A percentile compares a stretch with the other conserved stretches of the same genome.
Evolutionary conservation across 1,140 invertebrate genomes (phyloP).

Genomic region (Coelopa frigida): DNA sequence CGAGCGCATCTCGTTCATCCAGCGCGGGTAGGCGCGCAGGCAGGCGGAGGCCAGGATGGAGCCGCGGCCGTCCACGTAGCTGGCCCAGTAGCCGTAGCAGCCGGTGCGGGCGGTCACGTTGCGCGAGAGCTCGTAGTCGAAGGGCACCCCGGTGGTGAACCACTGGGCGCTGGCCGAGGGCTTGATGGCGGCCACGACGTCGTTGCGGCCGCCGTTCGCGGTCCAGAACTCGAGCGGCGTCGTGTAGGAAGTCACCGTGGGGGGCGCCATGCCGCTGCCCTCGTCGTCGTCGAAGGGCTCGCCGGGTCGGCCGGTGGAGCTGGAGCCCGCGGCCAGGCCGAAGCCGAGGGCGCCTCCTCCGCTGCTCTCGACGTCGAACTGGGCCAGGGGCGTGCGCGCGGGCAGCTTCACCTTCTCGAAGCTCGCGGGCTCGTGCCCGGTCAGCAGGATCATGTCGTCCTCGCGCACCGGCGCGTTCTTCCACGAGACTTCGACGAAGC

Average conservation of each 20-base stretch:
- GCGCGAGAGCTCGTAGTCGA: conserved; percentile 27
- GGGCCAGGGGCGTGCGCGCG: conserved; percentile 23
- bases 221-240: conserved; percentile 21
- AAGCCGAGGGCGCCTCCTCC: conserved; percentile 15
- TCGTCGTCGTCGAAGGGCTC: not conserved
- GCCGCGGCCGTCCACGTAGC: conserved; percentile 28
- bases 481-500: conserved; percentile 39
- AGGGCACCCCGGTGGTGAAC: conserved; percentile 38
- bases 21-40: conserved; percentile 50
- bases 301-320: not conserved
- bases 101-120: conserved; percentile 22
- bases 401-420: conserved; percentile 22
- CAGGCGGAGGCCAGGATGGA: conserved; percentile 42
- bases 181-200: conserved; percentile 29
- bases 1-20: conserved; percentile 51
- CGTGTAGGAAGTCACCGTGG: not conserved
- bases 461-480: conserved; percentile 25
- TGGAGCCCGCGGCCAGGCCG: not conserved
- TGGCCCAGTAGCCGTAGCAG: conserved; percentile 42
- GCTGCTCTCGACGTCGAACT: conserved; percentile 20
- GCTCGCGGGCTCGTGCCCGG: conserved; percentile 22
- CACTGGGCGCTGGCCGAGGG: conserved; percentile 25
- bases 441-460: conserved; percentile 29
- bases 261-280: not conserved
- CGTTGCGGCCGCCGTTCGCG: conserved; percentile 26